Base-by-base conservation (phyloP, 2,113 vertebrate genomes). In the Romanogobio albipinnatus region DNA sequence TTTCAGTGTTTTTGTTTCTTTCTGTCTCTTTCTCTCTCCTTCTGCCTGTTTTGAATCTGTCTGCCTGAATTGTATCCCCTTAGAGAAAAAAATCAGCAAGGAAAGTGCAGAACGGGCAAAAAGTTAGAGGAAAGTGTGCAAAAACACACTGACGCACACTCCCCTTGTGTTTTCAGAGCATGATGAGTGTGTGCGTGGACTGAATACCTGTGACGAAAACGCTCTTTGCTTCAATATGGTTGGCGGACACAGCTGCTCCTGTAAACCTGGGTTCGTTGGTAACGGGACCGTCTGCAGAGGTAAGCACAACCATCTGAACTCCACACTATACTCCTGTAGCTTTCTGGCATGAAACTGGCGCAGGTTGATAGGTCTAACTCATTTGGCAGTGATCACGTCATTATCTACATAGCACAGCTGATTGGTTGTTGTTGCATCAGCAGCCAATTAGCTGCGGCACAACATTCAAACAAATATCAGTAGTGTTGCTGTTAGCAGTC, bases 171-270 rank as follows among this genome's bases (percentile, higher is more conserved):
- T 58, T 83, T 75, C 49, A 89, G 88, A 96, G 91, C 95, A 96
- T 8, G 95, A 97, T 0, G 96, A 97, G 85, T 97, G 96, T 68
- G 9, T 90, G 85, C 96, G 93, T 64, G 95, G 95, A 85, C 94
- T 95, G 74, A 96, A 97, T 90, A 95, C 88, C 88, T 97, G 96
- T 85, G 95, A 97, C 73, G 94, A 96, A 86, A 96, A 97, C 0
- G 96, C 96, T 0, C 90, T 97, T 9, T 97, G 96, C 86, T 96
- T 96, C 93, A 97, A 97, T 89, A 97, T 94, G 0, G 96, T 97
- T 26, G 96, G 95, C 17, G 96, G 96, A 13, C 96, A 97, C 90
- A 96, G 95, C 89, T 97, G 96, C 22, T 91, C 96, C 33, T 97
- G 96, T 92, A 96, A 96, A 83, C 96, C 96, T 0, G 96, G 96